Percentiles rank a stretch among this genome's conserved stretches.
phyloP scores from a whole-genome alignment of 1,140 invertebrate genomes.

The Contarinia nasturtii region DNA sequence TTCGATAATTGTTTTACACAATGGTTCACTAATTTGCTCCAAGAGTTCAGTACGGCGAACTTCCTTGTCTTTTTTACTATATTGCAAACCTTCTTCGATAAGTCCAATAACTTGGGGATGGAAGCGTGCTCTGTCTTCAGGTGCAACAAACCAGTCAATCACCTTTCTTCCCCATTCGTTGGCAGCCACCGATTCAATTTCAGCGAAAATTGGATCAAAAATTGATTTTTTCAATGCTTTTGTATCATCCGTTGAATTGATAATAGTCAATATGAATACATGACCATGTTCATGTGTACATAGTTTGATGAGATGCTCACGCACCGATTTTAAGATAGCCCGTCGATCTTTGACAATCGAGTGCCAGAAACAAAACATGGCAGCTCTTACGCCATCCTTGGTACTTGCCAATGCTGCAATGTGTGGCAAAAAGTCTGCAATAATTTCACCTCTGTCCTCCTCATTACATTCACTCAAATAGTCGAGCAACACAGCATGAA shows the following conservation, averaged over 20 bases:
- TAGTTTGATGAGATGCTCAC: conserved; percentile 62
- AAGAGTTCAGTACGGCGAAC: conserved; percentile 54
- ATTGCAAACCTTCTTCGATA: conserved; percentile 50
- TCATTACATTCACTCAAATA: conserved; percentile 54
- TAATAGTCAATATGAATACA: conserved; percentile 58
- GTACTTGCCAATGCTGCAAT: conserved; percentile 67
- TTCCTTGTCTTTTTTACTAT: conserved; percentile 60
- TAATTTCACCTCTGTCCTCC: conserved; percentile 49
- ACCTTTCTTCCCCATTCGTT: conserved; percentile 55
- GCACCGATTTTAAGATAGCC: conserved; percentile 61
- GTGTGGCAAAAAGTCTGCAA: conserved; percentile 45
- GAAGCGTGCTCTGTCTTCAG: conserved; percentile 52
- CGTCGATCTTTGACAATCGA: conserved; percentile 24
- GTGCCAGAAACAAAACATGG: conserved; percentile 64
- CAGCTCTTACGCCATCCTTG: conserved; percentile 58
- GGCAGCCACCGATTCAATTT: conserved; percentile 45
- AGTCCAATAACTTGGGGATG: conserved; percentile 49
- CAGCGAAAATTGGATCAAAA: conserved; percentile 49
- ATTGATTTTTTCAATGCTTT: conserved; percentile 71
- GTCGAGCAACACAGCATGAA: conserved; percentile 66
- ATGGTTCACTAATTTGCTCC: conserved; percentile 35
- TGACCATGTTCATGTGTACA: conserved; percentile 74
- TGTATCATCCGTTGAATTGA: conserved; percentile 87
- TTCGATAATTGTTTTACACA: conserved; percentile 39
- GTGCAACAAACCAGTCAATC: conserved; percentile 66